Base-by-base conservation (phyloP, 2,797 vertebrate species). In the Odontamblyopus rebecca region DNA sequence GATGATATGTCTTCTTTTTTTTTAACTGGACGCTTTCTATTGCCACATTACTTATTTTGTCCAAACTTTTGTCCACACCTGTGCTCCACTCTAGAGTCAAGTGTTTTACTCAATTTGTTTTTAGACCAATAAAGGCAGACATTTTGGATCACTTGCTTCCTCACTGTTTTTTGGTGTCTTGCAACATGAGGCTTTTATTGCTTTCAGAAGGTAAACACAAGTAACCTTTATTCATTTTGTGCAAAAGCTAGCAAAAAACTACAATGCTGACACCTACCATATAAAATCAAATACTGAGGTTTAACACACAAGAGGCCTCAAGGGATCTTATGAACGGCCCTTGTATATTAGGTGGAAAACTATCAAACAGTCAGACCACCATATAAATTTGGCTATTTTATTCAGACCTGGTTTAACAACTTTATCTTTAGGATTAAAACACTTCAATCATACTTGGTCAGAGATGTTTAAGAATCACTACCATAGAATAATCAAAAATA, bases 111-210 rank as follows among this genome's bases (percentile, higher is more conserved):
- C 12, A 44, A 3, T 44, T 8, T 1, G 23, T 62, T 35, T 19
- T 35, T 11, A 62, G 32, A 35, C 4, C 32, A 61, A 62, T 5
- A 56, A 68, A 69, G 8, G 70, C 23, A 71, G 54, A 64, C 18
- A 9, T 2, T 4, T 11, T 27, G 38, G 12, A 19, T 69, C 9
- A 54, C 6, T 41, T 12, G 50, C 32, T 30, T 0, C 2, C 18
- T 1, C 5, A 38, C 2, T 0, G 18, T 23, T 0, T 4, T 71
- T 4, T 12, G 8, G 59, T 13, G 2, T 13, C 61, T 62, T 18
- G 19, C 23, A 19, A 38, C 19, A 38, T 35, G 56, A 57, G 7
- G 32, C 16, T 38, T 9, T 62, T 19, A 62, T 12, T 62, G 32
- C 32, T 62, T 62, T 62, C 18, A 62, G 61, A n/a, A 38, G 19